Percentiles rank a stretch among this genome's conserved stretches.
phyloP scores from a whole-genome alignment of 64 coral and sea anemone species.

The Orbicella faveolata region DNA sequence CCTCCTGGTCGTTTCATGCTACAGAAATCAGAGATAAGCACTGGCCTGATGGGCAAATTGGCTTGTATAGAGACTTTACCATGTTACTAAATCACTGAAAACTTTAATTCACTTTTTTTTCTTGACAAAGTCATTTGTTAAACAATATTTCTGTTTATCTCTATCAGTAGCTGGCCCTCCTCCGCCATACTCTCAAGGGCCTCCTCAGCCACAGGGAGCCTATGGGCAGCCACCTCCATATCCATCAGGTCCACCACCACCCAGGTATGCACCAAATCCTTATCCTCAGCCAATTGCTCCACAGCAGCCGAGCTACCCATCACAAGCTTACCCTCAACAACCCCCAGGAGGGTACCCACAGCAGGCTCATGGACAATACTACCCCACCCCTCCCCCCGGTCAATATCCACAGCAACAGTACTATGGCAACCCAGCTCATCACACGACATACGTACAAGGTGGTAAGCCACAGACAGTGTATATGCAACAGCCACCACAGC shows the following conservation, averaged over 20 bases:
- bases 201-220: slow-evolving; percentile 42
- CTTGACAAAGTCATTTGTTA: not conserved
- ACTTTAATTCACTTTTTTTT: too few species aligned
- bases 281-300: slow-evolving; percentile 38
- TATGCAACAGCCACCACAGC: slow-evolving; percentile 60
- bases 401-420: slow-evolving; percentile 77
- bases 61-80: too few species aligned
- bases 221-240: slow-evolving; percentile 57
- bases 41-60: too few species aligned
- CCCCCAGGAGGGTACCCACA: slow-evolving; percentile 52
- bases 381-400: slow-evolving; percentile 64
- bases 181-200: slow-evolving; percentile 34
- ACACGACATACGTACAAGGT: slow-evolving; percentile 58
- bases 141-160: not conserved
- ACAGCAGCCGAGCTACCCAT: slow-evolving; percentile 67
- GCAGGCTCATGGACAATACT: slow-evolving; percentile 36
- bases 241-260: slow-evolving; percentile 55
- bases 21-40: not conserved
- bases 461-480: slow-evolving; percentile 85
- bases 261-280: slow-evolving; percentile 38
- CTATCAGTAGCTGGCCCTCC: slow-evolving; percentile 55
- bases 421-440: slow-evolving; percentile 36
- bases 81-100: too few species aligned
- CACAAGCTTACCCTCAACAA: slow-evolving; percentile 51
- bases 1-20: not conserved